A percentile compares a stretch with the other conserved stretches of the same genome.
phyloP scores from a whole-genome alignment of 1,140 invertebrate genomes.

The Pseudomyrmex sp. region DNA sequence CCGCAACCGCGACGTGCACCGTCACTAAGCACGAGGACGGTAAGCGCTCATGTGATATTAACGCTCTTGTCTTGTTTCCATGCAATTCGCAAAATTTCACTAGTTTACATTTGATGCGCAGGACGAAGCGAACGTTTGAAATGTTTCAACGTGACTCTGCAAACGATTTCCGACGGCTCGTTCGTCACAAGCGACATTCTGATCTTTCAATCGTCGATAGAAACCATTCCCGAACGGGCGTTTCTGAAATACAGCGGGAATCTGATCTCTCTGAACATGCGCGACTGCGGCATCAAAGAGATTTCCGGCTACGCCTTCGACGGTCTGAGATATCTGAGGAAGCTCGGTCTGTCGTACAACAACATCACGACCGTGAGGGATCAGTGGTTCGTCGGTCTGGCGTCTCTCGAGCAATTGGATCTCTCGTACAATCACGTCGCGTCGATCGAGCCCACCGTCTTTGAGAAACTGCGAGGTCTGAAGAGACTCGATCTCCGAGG shows the following conservation, averaged over 20 bases:
- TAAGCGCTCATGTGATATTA: conserved; percentile 46
- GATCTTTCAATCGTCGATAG: conserved; percentile 72
- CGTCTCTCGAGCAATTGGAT: conserved; percentile 77
- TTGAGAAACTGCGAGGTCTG: conserved; percentile 67
- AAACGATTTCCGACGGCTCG: conserved; percentile 39
- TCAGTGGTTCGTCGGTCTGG: conserved; percentile 73
- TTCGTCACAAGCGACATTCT: conserved; percentile 61
- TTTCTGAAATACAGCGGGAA: conserved; percentile 67
- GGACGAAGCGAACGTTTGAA: conserved; percentile 67
- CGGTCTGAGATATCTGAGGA: conserved; percentile 66
- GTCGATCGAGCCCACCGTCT: conserved; percentile 69
- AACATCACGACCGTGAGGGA: conserved; percentile 69
- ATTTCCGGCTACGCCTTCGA: conserved; percentile 73
- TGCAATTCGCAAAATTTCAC: too few relatives aligned
- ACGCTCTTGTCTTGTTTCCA: too few relatives aligned
- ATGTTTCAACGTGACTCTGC: conserved; percentile 73
- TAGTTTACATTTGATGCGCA: conserved; percentile 23
- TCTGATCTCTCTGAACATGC: conserved; percentile 73
- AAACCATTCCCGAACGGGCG: conserved; percentile 60
- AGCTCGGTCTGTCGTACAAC: conserved; percentile 76
- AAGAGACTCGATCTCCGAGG: conserved; percentile 75
- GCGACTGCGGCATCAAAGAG: conserved; percentile 73
- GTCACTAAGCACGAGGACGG: conserved; percentile 70
- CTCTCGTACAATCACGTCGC: conserved; percentile 78
- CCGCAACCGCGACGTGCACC: conserved; percentile 62